phyloP scores from a whole-genome alignment of 2,113 vertebrate genomes.

The Arvicanthis niloticus region DNA sequence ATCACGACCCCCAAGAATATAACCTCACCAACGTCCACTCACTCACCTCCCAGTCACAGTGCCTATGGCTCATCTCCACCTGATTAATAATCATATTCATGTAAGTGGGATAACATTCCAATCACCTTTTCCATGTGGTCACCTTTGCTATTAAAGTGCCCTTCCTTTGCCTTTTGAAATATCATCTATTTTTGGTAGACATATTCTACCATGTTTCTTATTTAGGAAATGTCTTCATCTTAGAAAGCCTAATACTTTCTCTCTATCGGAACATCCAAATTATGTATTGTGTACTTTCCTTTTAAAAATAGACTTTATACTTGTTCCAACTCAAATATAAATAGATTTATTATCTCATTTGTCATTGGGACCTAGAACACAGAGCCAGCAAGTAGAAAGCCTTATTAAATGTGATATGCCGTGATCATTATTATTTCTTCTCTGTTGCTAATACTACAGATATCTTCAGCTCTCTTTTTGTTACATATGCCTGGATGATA shows the following conservation, averaged over 20 bases:
- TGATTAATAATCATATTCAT: neutral
- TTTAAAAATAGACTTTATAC: neutral
- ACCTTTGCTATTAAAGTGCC: neutral
- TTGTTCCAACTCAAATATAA: neutral
- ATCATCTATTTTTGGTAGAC: neutral
- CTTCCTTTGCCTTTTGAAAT: slow-evolving; percentile 17
- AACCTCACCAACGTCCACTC: too few species aligned
- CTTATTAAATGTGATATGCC: neutral
- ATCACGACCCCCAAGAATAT: neutral
- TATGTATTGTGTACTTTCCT: neutral
- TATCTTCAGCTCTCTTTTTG: neutral
- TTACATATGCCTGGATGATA: neutral
- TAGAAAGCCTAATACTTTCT: neutral
- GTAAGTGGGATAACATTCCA: neutral
- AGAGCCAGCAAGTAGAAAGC: too few species aligned
- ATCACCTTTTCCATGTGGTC: neutral
- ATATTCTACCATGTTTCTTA: neutral
- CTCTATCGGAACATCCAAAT: neutral
- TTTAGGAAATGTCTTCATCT: neutral
- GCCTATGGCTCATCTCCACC: accelerated
- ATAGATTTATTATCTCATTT: neutral
- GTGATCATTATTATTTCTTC: neutral
- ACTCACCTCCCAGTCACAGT: neutral
- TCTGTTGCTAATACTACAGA: neutral
- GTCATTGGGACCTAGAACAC: neutral